Conservation (phyloP, 2,888 invertebrate genomes). For the Pandemis heparana region DNA sequence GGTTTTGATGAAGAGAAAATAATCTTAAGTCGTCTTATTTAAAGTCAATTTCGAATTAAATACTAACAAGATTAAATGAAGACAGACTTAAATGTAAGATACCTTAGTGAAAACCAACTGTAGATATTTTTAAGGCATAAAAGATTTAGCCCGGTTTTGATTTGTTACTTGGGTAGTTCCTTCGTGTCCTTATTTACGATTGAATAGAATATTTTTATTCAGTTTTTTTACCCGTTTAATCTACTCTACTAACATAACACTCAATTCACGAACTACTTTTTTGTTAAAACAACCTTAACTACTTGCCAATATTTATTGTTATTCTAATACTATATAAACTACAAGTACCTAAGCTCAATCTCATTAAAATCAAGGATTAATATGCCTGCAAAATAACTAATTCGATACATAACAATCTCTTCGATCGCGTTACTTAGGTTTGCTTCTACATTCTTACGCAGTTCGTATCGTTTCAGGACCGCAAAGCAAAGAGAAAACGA, state of each 20-base stretch:
- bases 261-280: background rate
- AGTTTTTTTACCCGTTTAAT: background rate
- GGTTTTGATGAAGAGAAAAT: too few relatives aligned
- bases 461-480: slow-evolving; percentile 61
- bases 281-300: background rate
- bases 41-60: too few relatives aligned
- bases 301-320: background rate
- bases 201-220: background rate
- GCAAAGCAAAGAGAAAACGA: slow-evolving; percentile 67
- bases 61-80: too few relatives aligned
- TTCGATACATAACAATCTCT: background rate
- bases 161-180: too few relatives aligned
- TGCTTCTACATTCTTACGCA: slow-evolving; percentile 5
- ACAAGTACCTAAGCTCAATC: background rate
- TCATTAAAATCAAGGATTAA: background rate
- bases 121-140: too few relatives aligned
- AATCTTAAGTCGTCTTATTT: too few relatives aligned
- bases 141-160: too few relatives aligned
- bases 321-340: background rate
- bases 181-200: background rate
- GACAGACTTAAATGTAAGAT: too few relatives aligned
- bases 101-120: too few relatives aligned
- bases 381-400: background rate
- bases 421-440: background rate
- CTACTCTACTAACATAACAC: background rate